Evolutionary conservation across 2,888 invertebrate species (phyloP), one percentile per base, ranked within the genome.

Genomic region (Phragmatobia fuliginosa): DNA sequence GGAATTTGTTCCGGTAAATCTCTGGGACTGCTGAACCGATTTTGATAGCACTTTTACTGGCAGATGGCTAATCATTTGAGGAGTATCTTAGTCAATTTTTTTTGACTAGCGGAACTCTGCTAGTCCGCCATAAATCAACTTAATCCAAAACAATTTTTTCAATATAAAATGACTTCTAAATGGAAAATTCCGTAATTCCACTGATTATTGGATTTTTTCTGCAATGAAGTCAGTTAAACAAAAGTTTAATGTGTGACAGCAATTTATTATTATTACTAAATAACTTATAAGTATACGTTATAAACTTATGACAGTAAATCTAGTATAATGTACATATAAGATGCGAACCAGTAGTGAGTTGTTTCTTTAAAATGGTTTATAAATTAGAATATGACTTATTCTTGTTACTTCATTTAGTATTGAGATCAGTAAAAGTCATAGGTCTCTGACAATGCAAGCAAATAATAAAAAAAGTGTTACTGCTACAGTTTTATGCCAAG

Each of bases 251-350:
- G 80, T 81, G 75, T 81, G 70, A 73, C 75, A 79, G 82, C 80
- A 83, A 72, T 80, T 82, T 83, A 86, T 87, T 87, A 83, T 79
- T 87, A 87, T 85, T 85, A 87, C 83, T 66, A 66, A 88, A 87
- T 89, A 89, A 85, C 86, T 87, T 86, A 83, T 38, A 58, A 68
- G 66, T 68, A 72, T 70, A 77, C 77, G 75, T 78, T 81, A 82
- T 71, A 76, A 79, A 70, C 74, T 68, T 78, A 81, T 69, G 80
- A 83, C 75, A 85, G 84, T 84, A 85, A 84, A 77, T 85, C 85
- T 86, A 86, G 83, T 85, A 76, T 63, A 78, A 85, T 86, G 84
- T 86, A 87, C 83, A 83, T n/a, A 81, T 82, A 72, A 75, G 69
- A 74, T 70, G 74, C 67, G 81, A 83, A 79, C 71, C 78, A 73